Percentiles rank a stretch among this genome's conserved stretches.
phyloP scores from a whole-genome alignment of 2,797 vertebrate species.

The Urophycis tenuis region DNA sequence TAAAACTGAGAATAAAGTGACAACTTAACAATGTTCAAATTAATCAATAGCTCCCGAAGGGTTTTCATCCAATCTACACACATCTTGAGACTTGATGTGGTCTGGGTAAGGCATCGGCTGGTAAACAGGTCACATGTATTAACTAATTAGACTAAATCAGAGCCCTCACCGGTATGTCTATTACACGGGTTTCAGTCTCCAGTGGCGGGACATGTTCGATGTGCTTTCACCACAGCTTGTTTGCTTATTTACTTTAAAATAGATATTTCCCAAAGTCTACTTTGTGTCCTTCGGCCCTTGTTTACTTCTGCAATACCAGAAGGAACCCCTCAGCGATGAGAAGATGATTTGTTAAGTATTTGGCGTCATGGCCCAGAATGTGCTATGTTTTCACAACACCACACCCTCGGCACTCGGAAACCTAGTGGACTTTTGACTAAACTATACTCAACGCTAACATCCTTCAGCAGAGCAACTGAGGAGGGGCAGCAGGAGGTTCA shows the following conservation, averaged over 20 bases:
- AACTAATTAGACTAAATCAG: neutral
- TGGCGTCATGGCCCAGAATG: conserved; percentile 36
- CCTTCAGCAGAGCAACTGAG: conserved; percentile 2
- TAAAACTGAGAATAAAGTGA: conserved; percentile 43
- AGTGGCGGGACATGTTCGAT: neutral
- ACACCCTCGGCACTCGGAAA: conserved; percentile 13
- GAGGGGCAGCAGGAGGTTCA: neutral
- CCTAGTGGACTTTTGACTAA: conserved; percentile 46
- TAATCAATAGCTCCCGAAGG: conserved; percentile 18
- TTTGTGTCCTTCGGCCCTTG: conserved; percentile 7
- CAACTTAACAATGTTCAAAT: conserved; percentile 7
- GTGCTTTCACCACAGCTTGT: neutral
- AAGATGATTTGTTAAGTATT: conserved; percentile 18
- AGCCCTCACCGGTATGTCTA: neutral
- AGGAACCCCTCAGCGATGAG: conserved; percentile 20
- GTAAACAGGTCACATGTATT: neutral
- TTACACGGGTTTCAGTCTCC: neutral
- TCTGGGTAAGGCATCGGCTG: conserved; percentile 36
- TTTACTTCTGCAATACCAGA: conserved; percentile 18
- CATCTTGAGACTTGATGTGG: conserved; percentile 46
- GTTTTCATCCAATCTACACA: conserved; percentile 23
- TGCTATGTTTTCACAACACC: conserved; percentile 16
- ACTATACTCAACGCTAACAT: neutral
- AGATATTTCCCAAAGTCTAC: neutral
- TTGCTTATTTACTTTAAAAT: neutral